Evolutionary conservation across 2,797 vertebrate genomes (phyloP).

Genomic region (Discoglossus pictus): DNA sequence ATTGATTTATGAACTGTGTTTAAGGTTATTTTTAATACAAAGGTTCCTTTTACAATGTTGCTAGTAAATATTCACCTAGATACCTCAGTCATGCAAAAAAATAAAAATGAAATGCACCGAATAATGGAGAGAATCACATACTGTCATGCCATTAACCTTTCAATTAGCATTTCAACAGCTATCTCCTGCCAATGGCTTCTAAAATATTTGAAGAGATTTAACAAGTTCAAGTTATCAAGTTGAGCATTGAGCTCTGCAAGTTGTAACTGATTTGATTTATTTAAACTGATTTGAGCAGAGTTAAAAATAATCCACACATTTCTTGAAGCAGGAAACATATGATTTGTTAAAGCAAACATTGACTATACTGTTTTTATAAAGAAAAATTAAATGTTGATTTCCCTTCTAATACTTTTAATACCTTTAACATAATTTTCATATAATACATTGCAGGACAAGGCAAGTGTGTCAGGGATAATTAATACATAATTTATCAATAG

Average conservation of each 20-base stretch:
- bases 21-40: conserved; percentile 40
- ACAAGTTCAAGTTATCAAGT: conserved; percentile 53
- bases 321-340: conserved; percentile 31
- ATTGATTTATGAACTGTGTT: conserved; percentile 29
- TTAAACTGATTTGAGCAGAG: not conserved
- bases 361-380: conserved; percentile 3
- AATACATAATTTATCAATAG: no score
- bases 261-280: conserved; percentile 14
- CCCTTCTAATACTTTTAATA: not conserved
- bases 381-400: not conserved
- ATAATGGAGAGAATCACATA: conserved; percentile 21
- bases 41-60: conserved; percentile 41
- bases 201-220: conserved; percentile 53
- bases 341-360: conserved; percentile 44
- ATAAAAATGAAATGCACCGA: not conserved
- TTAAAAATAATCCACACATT: conserved; percentile 52
- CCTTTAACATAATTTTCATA: no score
- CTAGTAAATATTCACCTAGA: conserved; percentile 29
- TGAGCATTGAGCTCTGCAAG: not conserved
- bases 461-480: no score
- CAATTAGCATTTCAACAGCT: conserved; percentile 32
- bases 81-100: not conserved
- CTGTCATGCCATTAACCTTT: conserved; percentile 26
- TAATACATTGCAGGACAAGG: no score
- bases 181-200: conserved; percentile 45